Evolutionary conservation across 2,888 invertebrate species (phyloP), one percentile per base, ranked within the genome.

Genomic region (Elegia similella): DNA sequence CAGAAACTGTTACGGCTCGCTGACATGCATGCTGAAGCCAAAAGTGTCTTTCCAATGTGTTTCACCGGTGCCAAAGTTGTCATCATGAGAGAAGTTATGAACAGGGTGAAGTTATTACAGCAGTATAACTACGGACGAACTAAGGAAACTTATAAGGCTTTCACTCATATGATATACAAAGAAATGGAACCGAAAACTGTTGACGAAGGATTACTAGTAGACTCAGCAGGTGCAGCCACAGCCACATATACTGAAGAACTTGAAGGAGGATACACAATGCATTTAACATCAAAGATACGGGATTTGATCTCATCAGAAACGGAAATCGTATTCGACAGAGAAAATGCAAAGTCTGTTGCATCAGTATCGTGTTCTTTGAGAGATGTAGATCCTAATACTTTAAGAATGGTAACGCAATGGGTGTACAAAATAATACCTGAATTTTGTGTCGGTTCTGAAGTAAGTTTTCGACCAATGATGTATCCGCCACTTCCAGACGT

Each of bases 281-380:
- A 79, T 17, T 65, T 91, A 10, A 86, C 83, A 1, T 87, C 91
- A 0, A 86, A 78, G 62, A 89, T 91, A 55, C 84, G 69, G 57
- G 88, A 91, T 57, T 61, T 91, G n/a, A 69, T 87, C 10, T 80
- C 87, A 0, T 91, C 91, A 42, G 88, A 91, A 68, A 86, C 84
- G 0, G 91, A 91, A 69, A 66, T 89, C 7, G 70, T 75, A 0
- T 69, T 91, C 23, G 89, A 90, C 58, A 88, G 79, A 42, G 80
- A 78, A 2, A 75, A 73, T 52, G 71, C 76, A 0, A 84, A 78
- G n/a, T 77, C 80, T 12, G 61, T 84, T 2, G 80, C 83, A 1
- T 78, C 86, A 0, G 13, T 89, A 2, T 69, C 84, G 6, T 84
- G 78, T 61, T 68, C 73, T 10, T 78, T 90, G 68, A 83, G 68